A percentile compares a stretch with the other conserved stretches of the same genome.
Conservation (phyloP, 1,140 invertebrate species). For the Anadara kagoshimensis region DNA sequence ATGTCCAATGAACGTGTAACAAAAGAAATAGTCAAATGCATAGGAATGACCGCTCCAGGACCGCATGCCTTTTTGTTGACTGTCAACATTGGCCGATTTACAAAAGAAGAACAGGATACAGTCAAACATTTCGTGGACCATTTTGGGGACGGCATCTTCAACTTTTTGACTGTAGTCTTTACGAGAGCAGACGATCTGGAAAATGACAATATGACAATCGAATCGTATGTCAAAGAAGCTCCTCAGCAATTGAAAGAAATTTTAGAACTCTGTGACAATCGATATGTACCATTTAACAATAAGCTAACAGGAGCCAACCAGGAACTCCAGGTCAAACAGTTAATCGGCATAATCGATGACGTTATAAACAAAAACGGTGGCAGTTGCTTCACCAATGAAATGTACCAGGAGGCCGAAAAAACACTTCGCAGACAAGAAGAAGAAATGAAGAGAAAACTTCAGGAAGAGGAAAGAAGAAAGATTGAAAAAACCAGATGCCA, state of each 20-base stretch:
- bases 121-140: conserved; percentile 15
- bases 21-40: conserved; percentile 35
- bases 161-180: conserved; percentile 16
- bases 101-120: conserved; percentile 28
- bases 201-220: background rate
- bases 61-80: conserved; percentile 42
- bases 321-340: background rate
- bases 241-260: background rate
- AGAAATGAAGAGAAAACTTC: background rate
- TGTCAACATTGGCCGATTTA: conserved; percentile 23
- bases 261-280: conserved; percentile 2
- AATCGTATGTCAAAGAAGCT: background rate
- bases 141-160: conserved; percentile 18
- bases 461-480: background rate
- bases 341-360: background rate
- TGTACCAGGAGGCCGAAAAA: conserved; percentile 2
- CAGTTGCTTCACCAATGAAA: conserved; percentile 16
- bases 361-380: conserved; percentile 7
- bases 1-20: conserved; percentile 16
- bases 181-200: conserved; percentile 25
- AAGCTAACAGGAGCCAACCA: no score
- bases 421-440: background rate
- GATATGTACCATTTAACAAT: conserved; percentile 22
- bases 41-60: conserved; percentile 39
- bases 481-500: background rate